Conservation (phyloP, 2,113 vertebrate genomes). For the Lasiurus borealis region DNA sequence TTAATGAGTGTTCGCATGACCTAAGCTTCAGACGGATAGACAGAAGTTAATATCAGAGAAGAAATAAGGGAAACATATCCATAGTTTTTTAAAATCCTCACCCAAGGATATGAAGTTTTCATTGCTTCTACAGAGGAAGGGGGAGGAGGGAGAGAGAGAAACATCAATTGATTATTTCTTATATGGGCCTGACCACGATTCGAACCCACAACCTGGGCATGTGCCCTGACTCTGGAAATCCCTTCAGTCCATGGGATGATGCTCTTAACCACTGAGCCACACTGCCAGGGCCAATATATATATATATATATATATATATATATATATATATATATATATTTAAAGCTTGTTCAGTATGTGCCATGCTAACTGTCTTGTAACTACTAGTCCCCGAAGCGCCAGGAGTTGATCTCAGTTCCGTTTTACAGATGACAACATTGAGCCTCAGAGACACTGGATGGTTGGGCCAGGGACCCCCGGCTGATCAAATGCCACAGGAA, state of each 20-base stretch:
- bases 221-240: not conserved
- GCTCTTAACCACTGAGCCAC: not conserved
- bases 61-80: not conserved
- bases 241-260: not conserved
- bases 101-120: not conserved
- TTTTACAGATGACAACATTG: not conserved
- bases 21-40: not conserved
- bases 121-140: not conserved
- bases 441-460: not conserved
- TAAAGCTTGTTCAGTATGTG: not conserved
- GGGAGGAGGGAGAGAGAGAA: not conserved
- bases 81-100: not conserved
- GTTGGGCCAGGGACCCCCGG: not conserved
- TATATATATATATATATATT: no score
- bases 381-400: not conserved
- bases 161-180: not conserved
- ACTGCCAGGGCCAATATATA: not conserved
- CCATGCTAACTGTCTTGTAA: not conserved
- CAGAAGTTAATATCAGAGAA: constrained; percentile 5
- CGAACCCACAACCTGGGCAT: no score
- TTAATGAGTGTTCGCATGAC: not conserved
- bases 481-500: not conserved
- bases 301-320: no score
- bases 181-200: not conserved
- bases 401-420: not conserved